Conservation (phyloP, 2,113 vertebrate genomes). For the Saccopteryx bilineata region DNA sequence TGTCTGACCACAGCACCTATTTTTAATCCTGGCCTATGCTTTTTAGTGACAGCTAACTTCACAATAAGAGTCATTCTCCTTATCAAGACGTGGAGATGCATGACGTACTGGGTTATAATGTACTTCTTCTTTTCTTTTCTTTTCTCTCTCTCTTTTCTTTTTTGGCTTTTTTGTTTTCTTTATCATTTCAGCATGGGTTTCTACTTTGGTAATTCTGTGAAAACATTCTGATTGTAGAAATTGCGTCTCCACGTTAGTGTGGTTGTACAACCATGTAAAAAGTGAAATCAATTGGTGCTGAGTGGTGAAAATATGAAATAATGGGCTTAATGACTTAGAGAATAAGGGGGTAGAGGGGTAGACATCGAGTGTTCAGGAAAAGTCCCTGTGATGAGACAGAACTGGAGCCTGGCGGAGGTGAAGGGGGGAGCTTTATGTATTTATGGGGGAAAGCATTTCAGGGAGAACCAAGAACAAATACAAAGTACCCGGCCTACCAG, state of each 20-base stretch:
- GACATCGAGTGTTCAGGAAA: not conserved
- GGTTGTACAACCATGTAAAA: not conserved
- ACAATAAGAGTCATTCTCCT: slow-evolving; percentile 61
- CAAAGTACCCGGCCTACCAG: not conserved
- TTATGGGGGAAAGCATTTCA: not conserved
- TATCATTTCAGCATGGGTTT: not conserved
- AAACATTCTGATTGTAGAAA: slow-evolving; percentile 32
- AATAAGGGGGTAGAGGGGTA: not conserved
- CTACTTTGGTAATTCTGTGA: not conserved
- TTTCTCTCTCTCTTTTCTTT: not conserved
- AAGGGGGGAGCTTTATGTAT: not conserved
- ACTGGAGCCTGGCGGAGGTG: not conserved
- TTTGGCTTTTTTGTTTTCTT: not conserved
- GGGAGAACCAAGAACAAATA: not conserved
- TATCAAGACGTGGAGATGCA: not conserved
- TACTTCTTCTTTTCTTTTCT: not conserved
- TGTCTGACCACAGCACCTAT: slow-evolving; percentile 81
- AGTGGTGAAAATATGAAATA: not conserved
- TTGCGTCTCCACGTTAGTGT: not conserved
- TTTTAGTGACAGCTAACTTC: slow-evolving; percentile 66
- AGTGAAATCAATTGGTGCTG: not conserved
- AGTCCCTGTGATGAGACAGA: not conserved
- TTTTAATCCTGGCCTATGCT: slow-evolving; percentile 69
- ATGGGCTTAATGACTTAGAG: not conserved
- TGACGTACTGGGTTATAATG: slow-evolving; percentile 8